Percentiles rank a stretch among this genome's conserved stretches.
Conservation (phyloP, 2,888 invertebrate genomes). For the Acronicta psi region DNA sequence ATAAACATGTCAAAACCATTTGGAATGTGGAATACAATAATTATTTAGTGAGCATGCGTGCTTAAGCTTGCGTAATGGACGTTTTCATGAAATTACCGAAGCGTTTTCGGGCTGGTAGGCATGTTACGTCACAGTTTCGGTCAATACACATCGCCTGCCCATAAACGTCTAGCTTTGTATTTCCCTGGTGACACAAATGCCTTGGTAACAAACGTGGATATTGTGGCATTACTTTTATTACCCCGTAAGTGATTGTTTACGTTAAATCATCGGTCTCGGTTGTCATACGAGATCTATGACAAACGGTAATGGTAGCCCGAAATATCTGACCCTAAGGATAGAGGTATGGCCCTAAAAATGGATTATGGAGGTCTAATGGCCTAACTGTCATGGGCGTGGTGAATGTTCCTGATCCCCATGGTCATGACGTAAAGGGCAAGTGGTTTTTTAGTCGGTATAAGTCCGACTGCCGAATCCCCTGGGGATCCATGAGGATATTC, state of each 20-base stretch:
- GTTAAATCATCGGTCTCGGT: too few species aligned
- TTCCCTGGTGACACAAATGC: constrained; percentile 30
- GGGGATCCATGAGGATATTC: too few species aligned
- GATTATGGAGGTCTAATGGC: too few species aligned
- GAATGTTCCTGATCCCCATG: too few species aligned
- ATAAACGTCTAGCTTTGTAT: constrained; percentile 22
- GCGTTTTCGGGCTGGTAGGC: constrained; percentile 22
- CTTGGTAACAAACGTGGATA: constrained; percentile 16
- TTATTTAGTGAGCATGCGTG: constrained; percentile 13
- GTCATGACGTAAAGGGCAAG: too few species aligned
- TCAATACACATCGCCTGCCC: constrained; percentile 30
- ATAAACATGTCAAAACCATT: constrained; percentile 4
- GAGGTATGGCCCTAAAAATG: too few species aligned
- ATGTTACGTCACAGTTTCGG: constrained; percentile 38
- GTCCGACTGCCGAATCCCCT: too few species aligned
- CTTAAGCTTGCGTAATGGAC: constrained; percentile 8
- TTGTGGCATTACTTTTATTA: constrained; percentile 23
- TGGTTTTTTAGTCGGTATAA: too few species aligned
- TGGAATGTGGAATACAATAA: constrained; percentile 7
- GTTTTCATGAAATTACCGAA: constrained; percentile 20
- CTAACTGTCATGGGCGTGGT: too few species aligned
- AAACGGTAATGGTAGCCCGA: too few species aligned
- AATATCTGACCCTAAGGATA: too few species aligned
- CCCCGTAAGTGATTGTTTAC: constrained; percentile 12
- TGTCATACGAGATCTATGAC: too few species aligned